phyloP scores from a whole-genome alignment of 2,888 invertebrate genomes.

The Tachina fera region DNA sequence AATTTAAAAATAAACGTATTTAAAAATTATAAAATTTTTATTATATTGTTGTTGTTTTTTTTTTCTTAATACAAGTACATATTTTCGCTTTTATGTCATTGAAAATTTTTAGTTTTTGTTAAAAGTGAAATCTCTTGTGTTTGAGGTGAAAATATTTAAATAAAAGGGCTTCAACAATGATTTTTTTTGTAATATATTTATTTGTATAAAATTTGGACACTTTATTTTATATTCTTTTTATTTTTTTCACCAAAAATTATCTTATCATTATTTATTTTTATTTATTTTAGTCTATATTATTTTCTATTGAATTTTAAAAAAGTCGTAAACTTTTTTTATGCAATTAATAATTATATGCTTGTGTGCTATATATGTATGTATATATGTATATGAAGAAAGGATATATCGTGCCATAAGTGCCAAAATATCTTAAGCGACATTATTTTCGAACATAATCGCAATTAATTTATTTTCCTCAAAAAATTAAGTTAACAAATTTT shows the following conservation, averaged over 20 bases:
- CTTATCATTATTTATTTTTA: too few relatives aligned
- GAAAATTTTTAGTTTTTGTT: slow-evolving; percentile 45
- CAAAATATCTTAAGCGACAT: too few relatives aligned
- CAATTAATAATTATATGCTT: too few relatives aligned
- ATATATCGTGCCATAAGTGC: too few relatives aligned
- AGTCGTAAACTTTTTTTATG: too few relatives aligned
- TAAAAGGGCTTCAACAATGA: not conserved
- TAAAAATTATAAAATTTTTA: slow-evolving; percentile 37
- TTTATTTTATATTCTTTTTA: not conserved
- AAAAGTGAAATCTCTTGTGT: slow-evolving; percentile 51
- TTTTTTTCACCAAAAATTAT: not conserved
- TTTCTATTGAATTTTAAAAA: too few relatives aligned
- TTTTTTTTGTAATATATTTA: not conserved
- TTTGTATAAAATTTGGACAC: not conserved
- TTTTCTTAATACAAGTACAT: slow-evolving; percentile 14
- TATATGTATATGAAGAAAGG: too few relatives aligned
- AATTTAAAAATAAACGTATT: slow-evolving; percentile 28
- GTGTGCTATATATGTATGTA: too few relatives aligned
- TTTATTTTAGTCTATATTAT: too few relatives aligned
- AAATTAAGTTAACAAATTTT: too few relatives aligned
- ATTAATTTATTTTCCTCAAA: too few relatives aligned
- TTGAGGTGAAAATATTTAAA: slow-evolving; percentile 7
- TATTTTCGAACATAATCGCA: too few relatives aligned
- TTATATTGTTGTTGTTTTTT: not conserved
- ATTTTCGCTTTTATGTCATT: slow-evolving; percentile 59